phyloP scores from a whole-genome alignment of 2,888 invertebrate genomes.

The Limenitis camilla region DNA sequence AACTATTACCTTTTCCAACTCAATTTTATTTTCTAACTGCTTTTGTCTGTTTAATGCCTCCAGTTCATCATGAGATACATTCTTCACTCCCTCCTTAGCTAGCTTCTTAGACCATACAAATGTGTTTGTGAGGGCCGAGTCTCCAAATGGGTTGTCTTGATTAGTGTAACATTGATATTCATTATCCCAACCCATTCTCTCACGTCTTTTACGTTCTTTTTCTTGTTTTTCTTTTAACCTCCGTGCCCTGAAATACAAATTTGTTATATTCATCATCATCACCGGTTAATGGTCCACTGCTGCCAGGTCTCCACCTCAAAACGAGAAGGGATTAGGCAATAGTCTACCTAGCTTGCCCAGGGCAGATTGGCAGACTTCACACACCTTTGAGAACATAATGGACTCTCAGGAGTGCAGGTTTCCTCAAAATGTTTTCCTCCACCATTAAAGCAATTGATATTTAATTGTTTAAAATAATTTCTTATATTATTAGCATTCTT shows the following conservation, averaged over 20 bases:
- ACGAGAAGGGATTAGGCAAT: too few species aligned
- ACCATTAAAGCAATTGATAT: too few species aligned
- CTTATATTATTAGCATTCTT: too few species aligned
- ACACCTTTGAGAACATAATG: too few species aligned
- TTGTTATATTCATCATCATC: too few species aligned
- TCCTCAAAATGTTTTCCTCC: too few species aligned
- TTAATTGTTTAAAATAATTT: too few species aligned
- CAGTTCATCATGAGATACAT: conserved; percentile 84
- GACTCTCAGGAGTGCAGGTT: too few species aligned
- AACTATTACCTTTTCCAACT: conserved; percentile 86
- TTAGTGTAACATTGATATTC: conserved; percentile 98
- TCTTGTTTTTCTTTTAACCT: conserved; percentile 92
- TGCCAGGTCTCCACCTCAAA: too few species aligned
- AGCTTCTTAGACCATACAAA: conserved; percentile 98
- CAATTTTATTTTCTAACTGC: conserved; percentile 92
- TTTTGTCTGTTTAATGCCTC: conserved; percentile 89
- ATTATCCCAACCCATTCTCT: conserved; percentile 97
- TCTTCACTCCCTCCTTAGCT: conserved; percentile 91
- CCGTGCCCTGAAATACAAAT: conserved; percentile 64
- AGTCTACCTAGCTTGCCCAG: too few species aligned
- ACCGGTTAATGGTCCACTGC: too few species aligned
- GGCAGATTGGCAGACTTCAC: too few species aligned
- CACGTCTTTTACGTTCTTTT: conserved; percentile 89
- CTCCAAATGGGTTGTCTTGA: conserved; percentile 98
- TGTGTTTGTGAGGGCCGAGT: conserved; percentile 93